Evolutionary conservation across 2,113 vertebrate species (phyloP).

Genomic region (Charadrius vociferus): DNA sequence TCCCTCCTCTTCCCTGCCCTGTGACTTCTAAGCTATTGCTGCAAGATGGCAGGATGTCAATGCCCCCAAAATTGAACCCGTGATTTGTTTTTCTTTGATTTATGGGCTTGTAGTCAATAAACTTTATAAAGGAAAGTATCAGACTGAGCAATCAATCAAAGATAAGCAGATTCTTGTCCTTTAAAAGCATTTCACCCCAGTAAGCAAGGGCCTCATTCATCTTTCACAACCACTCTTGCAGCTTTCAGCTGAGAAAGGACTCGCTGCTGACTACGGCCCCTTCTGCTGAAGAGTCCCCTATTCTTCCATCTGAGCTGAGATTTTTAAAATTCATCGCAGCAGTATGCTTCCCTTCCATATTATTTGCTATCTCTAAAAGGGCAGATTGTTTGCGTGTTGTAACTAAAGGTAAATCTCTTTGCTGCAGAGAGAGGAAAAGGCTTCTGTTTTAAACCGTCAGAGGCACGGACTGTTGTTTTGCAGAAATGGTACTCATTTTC

Average conservation of each 20-base stretch:
- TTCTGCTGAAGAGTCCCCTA: slow-evolving; percentile 37
- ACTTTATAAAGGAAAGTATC: slow-evolving; percentile 84
- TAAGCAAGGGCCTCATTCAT: slow-evolving; percentile 79
- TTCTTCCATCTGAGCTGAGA: slow-evolving; percentile 23
- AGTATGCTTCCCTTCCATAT: slow-evolving; percentile 4
- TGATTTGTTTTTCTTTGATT: slow-evolving; percentile 87
- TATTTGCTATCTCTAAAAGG: slow-evolving; percentile 51
- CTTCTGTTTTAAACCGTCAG: slow-evolving; percentile 21
- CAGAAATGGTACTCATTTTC: slow-evolving; percentile 21
- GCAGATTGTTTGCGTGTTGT: slow-evolving; percentile 27
- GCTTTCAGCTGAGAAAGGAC: slow-evolving; percentile 68
- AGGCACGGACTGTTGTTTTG: neutral
- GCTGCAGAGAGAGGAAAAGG: neutral
- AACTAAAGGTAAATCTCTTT: slow-evolving; percentile 13
- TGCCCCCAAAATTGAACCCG: slow-evolving; percentile 80
- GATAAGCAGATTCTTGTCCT: slow-evolving; percentile 85
- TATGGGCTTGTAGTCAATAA: slow-evolving; percentile 84
- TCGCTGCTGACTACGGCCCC: slow-evolving; percentile 31
- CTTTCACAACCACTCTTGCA: slow-evolving; percentile 68
- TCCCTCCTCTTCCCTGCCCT: slow-evolving; percentile 8
- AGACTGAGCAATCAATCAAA: slow-evolving; percentile 81
- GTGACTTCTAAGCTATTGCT: slow-evolving; percentile 64
- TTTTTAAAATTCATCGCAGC: slow-evolving; percentile 57
- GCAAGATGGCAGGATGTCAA: slow-evolving; percentile 77
- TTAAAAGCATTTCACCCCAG: slow-evolving; percentile 80